Base-by-base conservation (phyloP, 2,113 vertebrate species). In the Pollachius pollachius region DNA sequence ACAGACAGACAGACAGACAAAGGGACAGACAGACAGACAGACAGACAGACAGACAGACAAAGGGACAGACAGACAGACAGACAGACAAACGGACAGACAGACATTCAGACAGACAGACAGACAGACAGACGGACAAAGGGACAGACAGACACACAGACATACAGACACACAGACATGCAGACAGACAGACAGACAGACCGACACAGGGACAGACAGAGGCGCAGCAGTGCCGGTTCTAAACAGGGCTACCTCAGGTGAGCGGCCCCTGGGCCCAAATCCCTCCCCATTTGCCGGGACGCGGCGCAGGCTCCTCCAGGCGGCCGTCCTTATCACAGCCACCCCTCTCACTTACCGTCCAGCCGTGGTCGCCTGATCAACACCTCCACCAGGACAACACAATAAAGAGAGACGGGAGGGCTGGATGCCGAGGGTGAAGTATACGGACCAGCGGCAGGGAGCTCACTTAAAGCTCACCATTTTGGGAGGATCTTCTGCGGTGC, bases 121-220 rank as follows among this genome's bases (percentile, higher is more conserved):
- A 41, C 27, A 52, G 65, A 63, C 71, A 70, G 77, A 80, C 69
- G n/a, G n/a, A n/a, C n/a, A n/a, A n/a, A n/a, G n/a, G n/a, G 4
- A 37, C 34, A 37, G 4, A n/a, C n/a, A n/a, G n/a, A n/a, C n/a
- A n/a, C n/a, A n/a, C n/a, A n/a, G n/a, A n/a, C n/a, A 4, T 37
- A 37, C 8, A 4, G 8, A 37, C 34, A 8, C 34, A 8, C 34
- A 37, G 8, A 37, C 3, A 16, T 59, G 30, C 11, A 25, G 52
- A 41, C 37, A 52, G 76, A 75, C 17, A n/a, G 59, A 72, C 72
- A 80, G 48, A 41, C 27, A 52, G 65, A 63, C 71, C 68, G 77
- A 80, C 69, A 81, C n/a, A n/a, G n/a, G n/a, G 27, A 73, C 64
- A 70, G 64, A 5, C 71, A 81, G 37, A 7, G 80, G 81, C 82